Conservation (phyloP, 1,140 invertebrate genomes). For the Diabrotica virgifera region DNA sequence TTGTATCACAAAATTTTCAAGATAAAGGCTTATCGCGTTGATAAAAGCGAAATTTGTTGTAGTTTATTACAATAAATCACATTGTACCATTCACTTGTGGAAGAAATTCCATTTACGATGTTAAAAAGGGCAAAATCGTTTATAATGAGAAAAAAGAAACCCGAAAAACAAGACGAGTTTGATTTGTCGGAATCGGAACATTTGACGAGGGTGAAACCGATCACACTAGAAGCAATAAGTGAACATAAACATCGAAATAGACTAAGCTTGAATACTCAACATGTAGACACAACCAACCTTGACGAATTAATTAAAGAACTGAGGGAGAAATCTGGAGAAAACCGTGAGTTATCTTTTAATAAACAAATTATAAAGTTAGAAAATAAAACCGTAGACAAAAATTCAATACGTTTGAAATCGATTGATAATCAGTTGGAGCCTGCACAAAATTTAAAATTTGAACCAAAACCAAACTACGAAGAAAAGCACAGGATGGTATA, state of each 20-base stretch:
- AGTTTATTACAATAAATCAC: background rate
- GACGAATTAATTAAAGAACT: background rate
- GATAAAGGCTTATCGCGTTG: slow-evolving; percentile 9
- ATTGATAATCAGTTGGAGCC: too few species aligned
- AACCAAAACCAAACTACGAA: background rate
- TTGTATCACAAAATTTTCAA: slow-evolving; percentile 2
- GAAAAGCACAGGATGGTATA: background rate
- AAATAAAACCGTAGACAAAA: too few species aligned
- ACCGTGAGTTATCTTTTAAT: background rate
- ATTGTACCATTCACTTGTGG: too few species aligned
- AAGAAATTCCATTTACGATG: slow-evolving; percentile 15
- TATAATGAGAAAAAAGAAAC: slow-evolving; percentile 16
- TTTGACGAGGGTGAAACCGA: slow-evolving; percentile 13
- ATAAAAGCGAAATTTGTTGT: slow-evolving; percentile 2
- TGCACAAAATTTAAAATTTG: background rate
- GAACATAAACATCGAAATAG: background rate
- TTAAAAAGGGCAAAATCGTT: slow-evolving; percentile 35
- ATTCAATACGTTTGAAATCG: too few species aligned
- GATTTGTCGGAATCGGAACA: slow-evolving; percentile 23
- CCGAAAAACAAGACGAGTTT: slow-evolving; percentile 7
- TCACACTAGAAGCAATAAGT: slow-evolving; percentile 5
- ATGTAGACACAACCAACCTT: background rate
- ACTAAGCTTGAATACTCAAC: background rate
- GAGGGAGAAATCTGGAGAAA: background rate
- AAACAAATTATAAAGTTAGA: too few species aligned